These are phyloP conservation scores for Brachionus rubens DNA, from an alignment of 1,140 invertebrate genomes.

Conservation along the genomic window DNA sequence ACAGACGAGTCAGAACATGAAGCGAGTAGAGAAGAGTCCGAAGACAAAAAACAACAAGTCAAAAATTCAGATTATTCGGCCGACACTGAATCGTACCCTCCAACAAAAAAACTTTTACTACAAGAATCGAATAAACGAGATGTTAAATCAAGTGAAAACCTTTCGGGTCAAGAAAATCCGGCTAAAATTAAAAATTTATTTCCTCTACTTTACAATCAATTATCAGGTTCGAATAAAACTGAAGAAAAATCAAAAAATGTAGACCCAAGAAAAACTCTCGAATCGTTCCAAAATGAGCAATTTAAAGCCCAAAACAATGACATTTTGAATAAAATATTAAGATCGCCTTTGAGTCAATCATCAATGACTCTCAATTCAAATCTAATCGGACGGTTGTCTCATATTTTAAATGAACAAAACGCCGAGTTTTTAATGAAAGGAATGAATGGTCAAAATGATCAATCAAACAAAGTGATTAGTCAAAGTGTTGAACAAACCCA, in stretches of 20 bases:
- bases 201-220: conserved; percentile 43
- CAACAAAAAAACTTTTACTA: conserved; percentile 6
- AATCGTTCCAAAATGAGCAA: conserved; percentile 1
- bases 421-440: too few species aligned
- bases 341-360: not conserved
- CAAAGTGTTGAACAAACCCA: too few species aligned
- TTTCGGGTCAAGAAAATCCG: not conserved
- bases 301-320: not conserved
- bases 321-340: not conserved
- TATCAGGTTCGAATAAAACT: not conserved
- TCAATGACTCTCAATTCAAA: not conserved
- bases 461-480: not conserved
- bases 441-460: not conserved
- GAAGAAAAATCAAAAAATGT: not conserved
- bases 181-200: conserved; percentile 5
- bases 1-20: not conserved
- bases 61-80: too few species aligned
- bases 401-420: conserved; percentile 1
- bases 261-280: not conserved
- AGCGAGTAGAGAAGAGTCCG: not conserved
- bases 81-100: not conserved
- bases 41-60: too few species aligned
- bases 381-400: not conserved
- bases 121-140: not conserved
- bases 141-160: not conserved